Conservation (phyloP, 2,113 vertebrate species). For the Shinisaurus crocodilurus region DNA sequence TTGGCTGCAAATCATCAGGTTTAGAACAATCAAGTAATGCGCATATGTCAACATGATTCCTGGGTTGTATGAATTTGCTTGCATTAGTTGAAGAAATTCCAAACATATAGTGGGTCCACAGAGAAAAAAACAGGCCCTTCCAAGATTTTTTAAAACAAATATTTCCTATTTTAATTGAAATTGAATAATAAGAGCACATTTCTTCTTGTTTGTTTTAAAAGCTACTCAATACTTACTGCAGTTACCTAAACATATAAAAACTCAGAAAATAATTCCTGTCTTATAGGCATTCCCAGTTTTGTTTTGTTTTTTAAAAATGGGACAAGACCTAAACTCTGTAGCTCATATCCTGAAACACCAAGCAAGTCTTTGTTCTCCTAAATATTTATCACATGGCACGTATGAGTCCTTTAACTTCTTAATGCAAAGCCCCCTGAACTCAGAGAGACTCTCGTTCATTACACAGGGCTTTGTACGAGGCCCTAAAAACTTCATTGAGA, state of each 20-base stretch:
- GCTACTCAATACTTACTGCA: background rate
- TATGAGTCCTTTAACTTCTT: constrained; percentile 38
- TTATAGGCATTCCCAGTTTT: background rate
- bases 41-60: background rate
- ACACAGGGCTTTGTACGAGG: background rate
- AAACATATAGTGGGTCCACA: constrained; percentile 4
- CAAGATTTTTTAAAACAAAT: constrained; percentile 37
- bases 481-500: background rate
- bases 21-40: background rate
- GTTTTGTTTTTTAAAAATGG: background rate
- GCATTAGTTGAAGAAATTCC: background rate
- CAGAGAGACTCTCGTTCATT: background rate
- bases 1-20: background rate
- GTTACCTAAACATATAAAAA: background rate
- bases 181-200: background rate
- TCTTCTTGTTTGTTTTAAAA: background rate
- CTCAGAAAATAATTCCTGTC: background rate
- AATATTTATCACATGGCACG: constrained; percentile 28
- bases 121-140: constrained; percentile 43
- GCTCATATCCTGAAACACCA: constrained; percentile 8
- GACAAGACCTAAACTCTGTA: background rate
- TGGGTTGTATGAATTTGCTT: background rate
- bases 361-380: constrained; percentile 14
- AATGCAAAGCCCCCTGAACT: constrained; percentile 15
- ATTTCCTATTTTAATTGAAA: constrained; percentile 23